A percentile compares a stretch with the other conserved stretches of the same genome.
phyloP scores from a whole-genome alignment of 2,888 invertebrate species.

The Tinea semifulvella region DNA sequence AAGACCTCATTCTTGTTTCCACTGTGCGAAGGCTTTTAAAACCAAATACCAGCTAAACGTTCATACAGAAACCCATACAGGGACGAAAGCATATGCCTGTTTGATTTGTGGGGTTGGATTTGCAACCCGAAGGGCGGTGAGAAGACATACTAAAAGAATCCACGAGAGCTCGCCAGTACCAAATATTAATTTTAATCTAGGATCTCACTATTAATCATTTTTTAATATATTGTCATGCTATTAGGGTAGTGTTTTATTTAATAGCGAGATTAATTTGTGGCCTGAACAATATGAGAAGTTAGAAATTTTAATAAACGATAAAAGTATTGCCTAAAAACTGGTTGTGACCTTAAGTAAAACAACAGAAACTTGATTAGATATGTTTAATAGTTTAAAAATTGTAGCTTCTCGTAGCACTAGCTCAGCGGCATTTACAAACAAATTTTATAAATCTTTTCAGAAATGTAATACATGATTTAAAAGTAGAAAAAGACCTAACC shows the following conservation, averaged over 20 bases:
- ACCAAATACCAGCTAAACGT: slow-evolving; percentile 67
- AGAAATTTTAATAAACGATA: no score
- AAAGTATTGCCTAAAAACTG: no score
- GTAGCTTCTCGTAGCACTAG: no score
- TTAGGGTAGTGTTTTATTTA: no score
- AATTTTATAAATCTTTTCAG: neutral
- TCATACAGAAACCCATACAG: slow-evolving; percentile 61
- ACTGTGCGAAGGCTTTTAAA: slow-evolving; percentile 66
- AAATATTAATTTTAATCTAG: slow-evolving; percentile 15
- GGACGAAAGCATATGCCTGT: slow-evolving; percentile 65
- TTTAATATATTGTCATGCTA: no score
- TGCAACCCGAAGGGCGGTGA: slow-evolving; percentile 57
- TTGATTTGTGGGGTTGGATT: slow-evolving; percentile 63
- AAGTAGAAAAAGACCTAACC: neutral
- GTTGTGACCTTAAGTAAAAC: no score
- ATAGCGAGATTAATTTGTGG: no score
- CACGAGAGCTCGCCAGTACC: slow-evolving; percentile 29
- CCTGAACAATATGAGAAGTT: no score
- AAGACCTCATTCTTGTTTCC: slow-evolving; percentile 66
- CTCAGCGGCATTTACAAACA: no score
- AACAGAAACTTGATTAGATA: no score
- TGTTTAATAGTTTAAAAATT: no score
- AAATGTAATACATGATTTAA: neutral
- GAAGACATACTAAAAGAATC: slow-evolving; percentile 56
- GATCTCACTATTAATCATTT: slow-evolving; percentile 20